Evolutionary conservation across 1,140 invertebrate genomes (phyloP), one percentile per base, ranked within the genome.

Genomic region (Epicauta chinensis): DNA sequence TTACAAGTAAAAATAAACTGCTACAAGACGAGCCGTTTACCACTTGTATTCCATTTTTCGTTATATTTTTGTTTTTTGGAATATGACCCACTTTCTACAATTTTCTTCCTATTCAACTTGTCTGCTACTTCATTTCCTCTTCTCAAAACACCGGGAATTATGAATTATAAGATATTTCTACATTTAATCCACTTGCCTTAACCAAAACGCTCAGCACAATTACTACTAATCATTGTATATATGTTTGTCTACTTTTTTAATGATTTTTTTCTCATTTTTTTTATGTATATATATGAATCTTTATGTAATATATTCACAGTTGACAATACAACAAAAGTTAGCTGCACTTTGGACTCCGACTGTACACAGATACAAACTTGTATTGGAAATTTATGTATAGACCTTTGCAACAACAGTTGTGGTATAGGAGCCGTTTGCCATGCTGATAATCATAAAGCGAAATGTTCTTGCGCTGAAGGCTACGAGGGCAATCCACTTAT

Each of bases 321-420:
- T 65, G 65, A 62, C 55, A 71, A 68, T 61, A 65, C 70, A 66
- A 70, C 68, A 59, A 66, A 70, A 58, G 65, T 71, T 65, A 70
- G 64, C 63, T 81, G 79, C 76, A 75, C 74, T 60, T 71, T 71
- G 67, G 75, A 86, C 70, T 73, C 75, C 62, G 80, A 86, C 61
- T 87, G 84, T 73, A 77, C 74, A 63, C 75, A 79, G 60, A 73
- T 73, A 68, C 72, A 80, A 65, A 77, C 78, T 65, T 87, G 84
- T 74, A 72, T 81, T 63, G 72, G 73, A 56, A 76, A 76, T 52
- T 72, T 74, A 68, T 87, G 84, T 72, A 69, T 75, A 65, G 79
- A 84, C 73, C 81, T 80, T 53, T 87, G 84, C 69, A 73, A 71
- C 54, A 67, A 68, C 46, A 63, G 64, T 52, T 86, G 82, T 74